Base-by-base conservation (phyloP, 2,888 invertebrate genomes). In the Xestoiulus laeticollis region DNA sequence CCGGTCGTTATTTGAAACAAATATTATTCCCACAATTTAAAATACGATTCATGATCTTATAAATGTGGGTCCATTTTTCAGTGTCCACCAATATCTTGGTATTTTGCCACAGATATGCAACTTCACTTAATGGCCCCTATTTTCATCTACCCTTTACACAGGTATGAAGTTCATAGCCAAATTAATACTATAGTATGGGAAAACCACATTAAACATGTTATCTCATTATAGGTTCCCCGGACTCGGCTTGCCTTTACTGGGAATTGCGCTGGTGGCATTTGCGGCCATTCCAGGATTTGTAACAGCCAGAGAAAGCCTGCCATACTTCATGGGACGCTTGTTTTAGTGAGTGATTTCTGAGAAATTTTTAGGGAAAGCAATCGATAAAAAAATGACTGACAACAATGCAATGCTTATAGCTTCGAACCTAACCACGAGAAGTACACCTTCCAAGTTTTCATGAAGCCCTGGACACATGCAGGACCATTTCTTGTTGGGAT, bases 71-170 rank as follows among this genome's bases (percentile, higher is more conserved):
- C 3, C 10, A 2, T 30, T 26, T 33, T 86, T 82, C 82, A 88
- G 88, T 88, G 88, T 32, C 83, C 84, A 32, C 78, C 88, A 30
- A 16, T 78, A 16, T 83, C 83, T 14, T 88, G 88, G 88, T 88
- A 87, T 38, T 26, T 82, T 16, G 88, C 88, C 19, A 44, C 85
- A 14, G 82, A 88, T 32, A 83, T 88, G 78, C 88, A 88, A 82
- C 44, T 88, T 8, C 84, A 87, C 38, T 38, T 88, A 19, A 83
- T 84, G 30, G 88, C 88, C 26, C 88, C 88, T 19, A 30, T 88
- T 19, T n/a, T 88, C 44, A 43, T 88, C 22, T 87, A 86, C 38
- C 33, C 43, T 2, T 26, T 88, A 19, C 82, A 48, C 84, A 87
- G 43, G 88, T 88, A 87, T 82, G 59, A 82, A 12, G 43, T 86